Evolutionary conservation across 2,797 vertebrate species (phyloP), one percentile per base, ranked within the genome.

Genomic region (Eulemur albifrons): DNA sequence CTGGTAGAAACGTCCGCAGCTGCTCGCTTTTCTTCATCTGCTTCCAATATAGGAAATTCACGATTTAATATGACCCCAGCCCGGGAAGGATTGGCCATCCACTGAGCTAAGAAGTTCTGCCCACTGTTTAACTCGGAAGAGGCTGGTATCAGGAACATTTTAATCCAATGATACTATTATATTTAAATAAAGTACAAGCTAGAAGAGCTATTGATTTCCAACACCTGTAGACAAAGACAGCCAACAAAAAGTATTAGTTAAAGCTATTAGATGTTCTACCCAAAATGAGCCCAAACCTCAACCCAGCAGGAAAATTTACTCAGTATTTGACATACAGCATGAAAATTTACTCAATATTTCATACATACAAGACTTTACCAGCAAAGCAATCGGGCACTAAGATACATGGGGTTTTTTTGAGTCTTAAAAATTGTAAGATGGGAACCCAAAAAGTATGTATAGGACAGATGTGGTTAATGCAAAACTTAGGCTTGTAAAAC

Each of bases 51-150:
- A 65, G 98, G 98, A 88, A 99, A 98, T 84, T 93, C 96, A 40
- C 98, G 98, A 96, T 98, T 98, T 92, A 99, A 88, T 95, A 99
- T 99, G 80, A 99, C 99, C 69, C 99, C 99, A 86, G 99, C 99
- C 95, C 99, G 99, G 89, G 99, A 97, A 97, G 98, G 98, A 72
- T 77, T 98, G 0, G 99, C 98, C 98, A 99, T 99, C 99, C 99
- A 99, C 0, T 96, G 98, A 9, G 98, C 97, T 86, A 99, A 75
- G 94, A 99, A 99, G 95, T 99, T 98, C 40, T 98, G 96, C 95
- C 98, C 99, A 59, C 97, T 97, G 48, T 95, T 98, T 11, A 97
- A 89, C 93, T 99, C 99, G 96, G 98, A 98, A 98, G 99, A 99
- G 90, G 99, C 98, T 92, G 99, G 99, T 99, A 99, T 99, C 97